phyloP scores from a whole-genome alignment of 2,797 vertebrate genomes.

The Poeciliopsis turneri region DNA sequence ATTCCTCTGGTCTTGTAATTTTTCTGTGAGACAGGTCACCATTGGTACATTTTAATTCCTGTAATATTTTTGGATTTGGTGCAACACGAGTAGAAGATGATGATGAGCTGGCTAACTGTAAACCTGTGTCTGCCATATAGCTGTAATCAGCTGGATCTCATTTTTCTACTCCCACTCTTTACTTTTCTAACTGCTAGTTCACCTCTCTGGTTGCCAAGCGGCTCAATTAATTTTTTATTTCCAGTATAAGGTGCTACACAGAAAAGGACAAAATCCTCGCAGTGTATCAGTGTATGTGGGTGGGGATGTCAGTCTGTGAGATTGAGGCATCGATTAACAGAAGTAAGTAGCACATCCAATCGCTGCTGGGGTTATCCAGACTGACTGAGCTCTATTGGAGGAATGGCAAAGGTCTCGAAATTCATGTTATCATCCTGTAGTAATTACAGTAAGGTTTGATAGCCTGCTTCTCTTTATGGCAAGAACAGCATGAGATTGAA shows the following conservation, averaged over 20 bases:
- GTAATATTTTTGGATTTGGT: slow-evolving; percentile 22
- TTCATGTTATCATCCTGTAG: neutral
- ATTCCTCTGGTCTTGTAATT: slow-evolving; percentile 21
- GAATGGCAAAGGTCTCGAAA: slow-evolving; percentile 36
- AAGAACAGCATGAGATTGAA: neutral
- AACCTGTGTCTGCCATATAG: slow-evolving; percentile 34
- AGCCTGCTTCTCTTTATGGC: slow-evolving; percentile 19
- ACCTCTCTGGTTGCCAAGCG: slow-evolving; percentile 45
- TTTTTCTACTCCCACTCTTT: slow-evolving; percentile 1
- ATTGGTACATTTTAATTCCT: slow-evolving; percentile 19
- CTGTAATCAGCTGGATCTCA: slow-evolving; percentile 21
- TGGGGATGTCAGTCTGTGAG: slow-evolving; percentile 51
- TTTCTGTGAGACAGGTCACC: slow-evolving; percentile 7
- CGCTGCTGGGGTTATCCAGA: slow-evolving; percentile 29
- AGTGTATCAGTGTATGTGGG: slow-evolving; percentile 45
- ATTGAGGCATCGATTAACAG: slow-evolving; percentile 63
- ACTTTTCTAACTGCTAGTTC: slow-evolving; percentile 18
- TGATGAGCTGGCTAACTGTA: slow-evolving; percentile 38
- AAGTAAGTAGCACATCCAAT: slow-evolving; percentile 50
- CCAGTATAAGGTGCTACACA: slow-evolving; percentile 36
- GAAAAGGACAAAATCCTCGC: slow-evolving; percentile 55
- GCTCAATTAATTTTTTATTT: slow-evolving; percentile 48
- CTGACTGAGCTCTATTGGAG: neutral
- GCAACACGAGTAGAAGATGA: slow-evolving; percentile 21
- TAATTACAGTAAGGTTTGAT: slow-evolving; percentile 31